Conservation (phyloP, 2,797 vertebrate species). For the Taeniopygia guttata region DNA sequence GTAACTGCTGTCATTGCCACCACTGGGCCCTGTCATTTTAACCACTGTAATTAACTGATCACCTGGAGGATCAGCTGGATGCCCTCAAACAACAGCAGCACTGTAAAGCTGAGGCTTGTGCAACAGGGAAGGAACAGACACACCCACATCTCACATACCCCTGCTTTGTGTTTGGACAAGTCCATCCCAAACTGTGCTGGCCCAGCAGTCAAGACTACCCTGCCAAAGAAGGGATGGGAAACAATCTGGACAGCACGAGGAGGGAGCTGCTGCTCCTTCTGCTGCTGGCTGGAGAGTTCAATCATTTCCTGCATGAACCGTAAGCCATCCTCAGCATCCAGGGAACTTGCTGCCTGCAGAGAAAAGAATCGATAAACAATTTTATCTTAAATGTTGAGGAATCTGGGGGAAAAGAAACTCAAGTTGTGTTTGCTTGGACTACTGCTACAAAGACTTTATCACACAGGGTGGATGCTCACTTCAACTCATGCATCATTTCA, state of each 20-base stretch:
- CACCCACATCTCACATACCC: slow-evolving; percentile 77
- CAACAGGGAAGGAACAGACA: neutral
- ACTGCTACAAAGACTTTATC: neutral
- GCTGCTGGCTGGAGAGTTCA: slow-evolving; percentile 97
- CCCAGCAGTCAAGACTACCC: slow-evolving; percentile 96
- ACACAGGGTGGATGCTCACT: neutral
- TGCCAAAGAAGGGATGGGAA: slow-evolving; percentile 94
- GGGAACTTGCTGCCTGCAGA: slow-evolving; percentile 89
- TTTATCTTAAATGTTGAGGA: neutral
- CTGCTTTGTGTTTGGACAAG: slow-evolving; percentile 90
- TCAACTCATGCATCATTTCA: neutral
- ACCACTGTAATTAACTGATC: neutral
- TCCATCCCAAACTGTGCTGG: slow-evolving; percentile 96
- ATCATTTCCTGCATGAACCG: slow-evolving; percentile 99
- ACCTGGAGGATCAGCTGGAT: neutral
- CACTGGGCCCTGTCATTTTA: neutral
- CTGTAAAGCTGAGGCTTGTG: neutral
- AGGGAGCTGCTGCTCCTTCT: slow-evolving; percentile 97
- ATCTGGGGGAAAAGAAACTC: neutral
- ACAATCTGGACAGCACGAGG: slow-evolving; percentile 96
- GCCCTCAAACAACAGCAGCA: neutral
- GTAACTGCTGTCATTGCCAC: neutral
- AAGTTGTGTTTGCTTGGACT: neutral
- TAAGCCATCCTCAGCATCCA: slow-evolving; percentile 95
- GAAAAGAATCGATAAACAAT: neutral